Evolutionary conservation across 2,888 invertebrate genomes (phyloP).

Genomic region (Netelia virgata): DNA sequence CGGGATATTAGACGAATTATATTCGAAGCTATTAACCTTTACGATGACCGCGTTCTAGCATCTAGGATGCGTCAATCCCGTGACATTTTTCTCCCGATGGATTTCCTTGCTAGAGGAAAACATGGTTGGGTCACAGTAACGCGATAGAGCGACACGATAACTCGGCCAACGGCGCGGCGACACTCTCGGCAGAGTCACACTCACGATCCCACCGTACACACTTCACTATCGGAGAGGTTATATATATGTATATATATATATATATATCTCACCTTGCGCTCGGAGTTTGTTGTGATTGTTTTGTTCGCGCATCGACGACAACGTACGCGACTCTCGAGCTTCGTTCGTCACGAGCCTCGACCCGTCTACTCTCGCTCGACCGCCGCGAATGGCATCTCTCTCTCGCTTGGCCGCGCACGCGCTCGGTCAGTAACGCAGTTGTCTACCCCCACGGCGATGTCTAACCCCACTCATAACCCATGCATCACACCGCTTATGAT

Average conservation of each 20-base stretch:
- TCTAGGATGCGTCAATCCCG: neutral
- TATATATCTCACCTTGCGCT: conserved; percentile 32
- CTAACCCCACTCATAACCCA: too few relatives aligned
- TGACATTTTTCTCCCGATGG: conserved; percentile 53
- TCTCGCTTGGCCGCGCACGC: neutral
- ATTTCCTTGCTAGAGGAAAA: conserved; percentile 50
- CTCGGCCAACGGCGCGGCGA: conserved; percentile 50
- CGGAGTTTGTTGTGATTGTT: conserved; percentile 64
- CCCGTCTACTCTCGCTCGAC: neutral
- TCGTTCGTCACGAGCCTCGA: conserved; percentile 31
- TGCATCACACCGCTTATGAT: too few relatives aligned
- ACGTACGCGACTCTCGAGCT: conserved; percentile 21
- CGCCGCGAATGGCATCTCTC: neutral
- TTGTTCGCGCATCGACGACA: conserved; percentile 47
- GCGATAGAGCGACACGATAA: conserved; percentile 24
- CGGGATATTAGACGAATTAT: neutral
- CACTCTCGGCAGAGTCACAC: conserved; percentile 41
- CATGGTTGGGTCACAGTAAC: conserved; percentile 29
- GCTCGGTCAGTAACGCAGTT: conserved; percentile 37
- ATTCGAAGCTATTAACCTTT: neutral
- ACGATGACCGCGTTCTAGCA: neutral
- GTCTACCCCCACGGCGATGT: too few relatives aligned
- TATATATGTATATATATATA: conserved; percentile 7
- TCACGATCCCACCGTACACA: conserved; percentile 22
- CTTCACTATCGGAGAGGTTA: conserved; percentile 1